Evolutionary conservation across 1,140 invertebrate species (phyloP), one percentile per base, ranked within the genome.

Genomic region (Megalopta genalis): DNA sequence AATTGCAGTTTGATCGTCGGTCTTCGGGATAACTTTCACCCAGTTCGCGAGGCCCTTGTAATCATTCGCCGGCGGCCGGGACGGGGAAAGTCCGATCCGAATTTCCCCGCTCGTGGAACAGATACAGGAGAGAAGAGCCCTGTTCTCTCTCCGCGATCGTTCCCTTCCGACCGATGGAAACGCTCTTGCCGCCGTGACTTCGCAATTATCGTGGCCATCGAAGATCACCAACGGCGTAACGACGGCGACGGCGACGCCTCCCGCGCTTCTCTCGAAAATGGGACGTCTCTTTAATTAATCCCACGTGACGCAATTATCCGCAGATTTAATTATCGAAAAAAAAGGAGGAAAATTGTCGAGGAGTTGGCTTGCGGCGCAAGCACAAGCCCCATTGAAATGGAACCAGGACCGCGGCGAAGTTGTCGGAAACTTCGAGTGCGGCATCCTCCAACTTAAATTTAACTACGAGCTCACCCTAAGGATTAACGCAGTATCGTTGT

Each of bases 401-500:
- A 77, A 84, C 52, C 82, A 74, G 62, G 69, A 77, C 82, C 54
- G 68, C 62, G 72, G 42, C 70, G 25, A 76, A 77, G 62, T 84
- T 69, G 82, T 77, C 80, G 27, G 76, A 39, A 85, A 85, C 67
- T 86, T 86, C 8, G 69, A 85, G 83, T 75, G 71, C 72, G 73
- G 75, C 77, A 82, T 83, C 72, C 60, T 73, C 81, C 65, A 86
- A 86, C 85, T 86, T 83, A 82, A 75, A 80, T 86, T 85, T 80
- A 86, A 86, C 83, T 86, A 77, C 68, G 66, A 85, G 77, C 74
- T 85, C 83, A 66, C 83, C 77, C 72, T 25, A 66, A 83, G 85
- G 84, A 85, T 86, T 85, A 86, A 86, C 82, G 77, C 71, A 42
- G 84, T 85, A 82, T 64, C 84, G 73, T 83, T 73, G 80, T 86